Conservation (phyloP, 2,888 invertebrate species). For the Dynastes tityus region DNA sequence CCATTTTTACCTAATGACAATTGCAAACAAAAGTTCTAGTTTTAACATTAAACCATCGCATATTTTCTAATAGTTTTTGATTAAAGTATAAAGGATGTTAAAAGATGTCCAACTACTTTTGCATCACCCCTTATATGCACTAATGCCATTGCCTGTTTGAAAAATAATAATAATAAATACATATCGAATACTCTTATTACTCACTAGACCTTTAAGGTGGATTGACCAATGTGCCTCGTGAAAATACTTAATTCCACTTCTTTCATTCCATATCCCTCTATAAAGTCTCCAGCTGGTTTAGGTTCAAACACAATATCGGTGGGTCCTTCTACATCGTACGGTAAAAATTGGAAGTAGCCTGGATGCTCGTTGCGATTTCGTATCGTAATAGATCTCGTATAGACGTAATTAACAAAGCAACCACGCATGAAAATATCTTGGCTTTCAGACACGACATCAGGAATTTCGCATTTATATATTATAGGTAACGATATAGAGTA, state of each 20-base stretch:
- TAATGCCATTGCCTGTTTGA: no score
- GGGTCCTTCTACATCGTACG: conserved; percentile 26
- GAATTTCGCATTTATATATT: conserved; percentile 72
- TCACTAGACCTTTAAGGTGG: conserved; percentile 48
- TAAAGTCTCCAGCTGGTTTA: conserved; percentile 68
- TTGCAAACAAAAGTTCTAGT: no score
- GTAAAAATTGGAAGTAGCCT: conserved; percentile 66
- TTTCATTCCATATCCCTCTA: conserved; percentile 69
- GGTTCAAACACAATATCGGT: conserved; percentile 33
- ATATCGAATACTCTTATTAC: not conserved
- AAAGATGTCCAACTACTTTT: no score
- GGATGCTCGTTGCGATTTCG: conserved; percentile 71
- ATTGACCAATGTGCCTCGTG: conserved; percentile 45
- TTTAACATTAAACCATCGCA: no score
- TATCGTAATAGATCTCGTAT: conserved; percentile 71
- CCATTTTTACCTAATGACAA: no score
- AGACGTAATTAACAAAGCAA: conserved; percentile 75
- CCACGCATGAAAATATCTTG: conserved; percentile 73
- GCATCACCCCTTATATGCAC: no score
- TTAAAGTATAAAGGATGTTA: no score
- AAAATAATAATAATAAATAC: no score
- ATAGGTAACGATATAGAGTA: conserved; percentile 74
- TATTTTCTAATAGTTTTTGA: no score
- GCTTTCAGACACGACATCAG: conserved; percentile 71
- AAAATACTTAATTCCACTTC: conserved; percentile 68